Conservation (phyloP, 2,797 vertebrate species). For the Mus minutoides region DNA sequence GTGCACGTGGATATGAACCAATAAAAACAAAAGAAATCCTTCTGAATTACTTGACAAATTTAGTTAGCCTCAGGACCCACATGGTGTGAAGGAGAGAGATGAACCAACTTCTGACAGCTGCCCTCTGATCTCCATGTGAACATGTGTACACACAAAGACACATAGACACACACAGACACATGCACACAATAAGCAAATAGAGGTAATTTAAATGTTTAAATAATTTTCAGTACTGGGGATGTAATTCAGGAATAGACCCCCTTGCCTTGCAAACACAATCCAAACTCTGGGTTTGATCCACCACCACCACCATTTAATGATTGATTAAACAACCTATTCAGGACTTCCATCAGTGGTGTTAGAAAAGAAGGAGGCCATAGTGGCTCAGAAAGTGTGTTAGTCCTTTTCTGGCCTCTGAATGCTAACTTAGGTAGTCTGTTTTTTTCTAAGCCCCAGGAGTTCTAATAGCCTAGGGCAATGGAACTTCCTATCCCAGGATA, state of each 20-base stretch:
- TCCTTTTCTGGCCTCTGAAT: not conserved
- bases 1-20: not conserved
- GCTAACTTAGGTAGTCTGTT: not conserved
- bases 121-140: not conserved
- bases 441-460: not conserved
- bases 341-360: not conserved
- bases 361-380: not conserved
- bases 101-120: not conserved
- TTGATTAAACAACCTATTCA: not conserved
- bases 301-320: not conserved
- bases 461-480: not conserved
- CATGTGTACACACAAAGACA: not conserved
- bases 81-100: not conserved
- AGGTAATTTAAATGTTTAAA: not conserved
- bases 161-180: not conserved
- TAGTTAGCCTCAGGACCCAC: not conserved
- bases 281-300: not conserved
- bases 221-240: not conserved
- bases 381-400: not conserved
- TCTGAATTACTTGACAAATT: not conserved
- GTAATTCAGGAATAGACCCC: not conserved
- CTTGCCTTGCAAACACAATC: not conserved
- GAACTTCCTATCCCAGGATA: not conserved
- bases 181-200: not conserved
- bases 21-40: constrained; percentile 13